These are phyloP conservation scores for Dromaius novaehollandiae DNA, from an alignment of 2,113 vertebrate genomes.

Conservation along the genomic window DNA sequence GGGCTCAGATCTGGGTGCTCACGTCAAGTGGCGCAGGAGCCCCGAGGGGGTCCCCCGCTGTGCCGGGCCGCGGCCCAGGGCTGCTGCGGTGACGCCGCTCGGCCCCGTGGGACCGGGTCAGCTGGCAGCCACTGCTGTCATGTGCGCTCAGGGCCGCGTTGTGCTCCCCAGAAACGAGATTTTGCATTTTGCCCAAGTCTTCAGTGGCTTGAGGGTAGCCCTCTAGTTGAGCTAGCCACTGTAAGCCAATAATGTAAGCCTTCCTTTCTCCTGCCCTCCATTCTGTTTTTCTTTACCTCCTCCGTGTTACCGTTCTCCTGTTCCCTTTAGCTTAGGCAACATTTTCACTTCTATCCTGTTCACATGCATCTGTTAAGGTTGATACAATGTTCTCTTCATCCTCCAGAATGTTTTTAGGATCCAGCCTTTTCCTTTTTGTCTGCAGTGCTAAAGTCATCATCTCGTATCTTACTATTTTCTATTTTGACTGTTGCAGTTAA, in stretches of 20 bases:
- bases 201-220: background rate
- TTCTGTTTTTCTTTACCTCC: background rate
- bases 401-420: background rate
- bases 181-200: fast-evolving
- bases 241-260: background rate
- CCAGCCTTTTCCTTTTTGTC: background rate
- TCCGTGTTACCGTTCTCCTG: background rate
- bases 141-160: fast-evolving
- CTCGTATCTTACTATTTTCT: background rate
- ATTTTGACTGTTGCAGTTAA: background rate
- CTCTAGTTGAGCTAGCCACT: background rate
- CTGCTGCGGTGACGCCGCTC: background rate
- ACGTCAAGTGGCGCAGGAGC: background rate
- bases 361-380: background rate
- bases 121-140: background rate
- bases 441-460: background rate
- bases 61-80: background rate
- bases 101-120: fast-evolving
- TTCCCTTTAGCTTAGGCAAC: background rate
- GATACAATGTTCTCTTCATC: background rate
- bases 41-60: background rate
- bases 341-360: background rate
- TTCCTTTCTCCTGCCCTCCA: background rate
- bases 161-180: background rate
- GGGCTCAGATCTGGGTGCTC: background rate